Conservation (phyloP, 35 echinoderm and acorn worm species). For the Apostichopus japonicus region DNA sequence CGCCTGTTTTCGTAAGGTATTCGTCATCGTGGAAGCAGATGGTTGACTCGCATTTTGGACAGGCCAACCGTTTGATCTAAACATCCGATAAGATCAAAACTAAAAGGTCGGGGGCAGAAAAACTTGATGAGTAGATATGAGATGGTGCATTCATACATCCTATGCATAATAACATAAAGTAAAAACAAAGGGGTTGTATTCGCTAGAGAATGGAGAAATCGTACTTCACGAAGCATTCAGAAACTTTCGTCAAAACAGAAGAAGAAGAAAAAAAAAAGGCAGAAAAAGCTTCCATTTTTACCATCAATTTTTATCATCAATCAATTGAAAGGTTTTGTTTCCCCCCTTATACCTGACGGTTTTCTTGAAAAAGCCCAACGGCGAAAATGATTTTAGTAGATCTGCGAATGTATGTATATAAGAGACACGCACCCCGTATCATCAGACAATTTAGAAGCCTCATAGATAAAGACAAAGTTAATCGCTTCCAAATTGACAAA, state of each 20-base stretch:
- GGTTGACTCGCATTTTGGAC: too few relatives aligned
- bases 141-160: too few relatives aligned
- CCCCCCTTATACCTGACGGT: not conserved
- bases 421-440: constrained; percentile 26
- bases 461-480: constrained; percentile 34
- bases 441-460: constrained; percentile 23
- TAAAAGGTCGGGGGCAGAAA: too few relatives aligned
- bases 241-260: not conserved
- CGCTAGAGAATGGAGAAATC: too few relatives aligned
- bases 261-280: too few relatives aligned
- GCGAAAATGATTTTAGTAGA: constrained; percentile 27
- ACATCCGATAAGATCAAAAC: too few relatives aligned
- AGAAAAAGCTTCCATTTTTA: not conserved
- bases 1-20: too few relatives aligned
- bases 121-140: too few relatives aligned
- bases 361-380: not conserved
- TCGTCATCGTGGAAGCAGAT: too few relatives aligned
- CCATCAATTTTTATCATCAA: not conserved
- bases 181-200: too few relatives aligned
- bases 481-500: constrained; percentile 30
- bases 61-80: too few relatives aligned
- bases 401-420: not conserved
- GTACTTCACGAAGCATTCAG: not conserved
- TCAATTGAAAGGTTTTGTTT: not conserved
- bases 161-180: too few relatives aligned